phyloP scores from a whole-genome alignment of 2,888 invertebrate genomes.

The Ramazzottius varieornatus region DNA sequence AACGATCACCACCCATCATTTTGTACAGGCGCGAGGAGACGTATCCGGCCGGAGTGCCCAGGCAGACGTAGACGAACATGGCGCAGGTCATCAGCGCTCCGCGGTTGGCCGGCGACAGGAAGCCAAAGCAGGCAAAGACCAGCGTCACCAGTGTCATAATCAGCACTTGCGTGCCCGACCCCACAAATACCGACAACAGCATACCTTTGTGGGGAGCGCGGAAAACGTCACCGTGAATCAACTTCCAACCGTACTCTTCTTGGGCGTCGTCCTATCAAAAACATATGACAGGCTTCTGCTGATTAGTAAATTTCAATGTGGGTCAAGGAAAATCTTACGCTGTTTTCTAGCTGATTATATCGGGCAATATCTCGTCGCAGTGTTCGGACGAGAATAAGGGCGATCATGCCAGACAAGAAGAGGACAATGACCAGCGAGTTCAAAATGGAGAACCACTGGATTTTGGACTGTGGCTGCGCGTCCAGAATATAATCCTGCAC shows the following conservation, averaged over 20 bases:
- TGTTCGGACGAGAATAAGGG: conserved; percentile 88
- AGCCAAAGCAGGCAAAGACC: conserved; percentile 94
- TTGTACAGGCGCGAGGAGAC: conserved; percentile 89
- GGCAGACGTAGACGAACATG: conserved; percentile 77
- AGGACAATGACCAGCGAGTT: conserved; percentile 88
- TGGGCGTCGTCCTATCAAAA: conserved; percentile 42
- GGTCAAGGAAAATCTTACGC: conserved; percentile 26
- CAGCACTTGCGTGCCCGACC: conserved; percentile 81
- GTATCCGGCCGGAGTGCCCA: conserved; percentile 88
- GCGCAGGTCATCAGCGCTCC: conserved; percentile 96
- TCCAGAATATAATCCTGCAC: conserved; percentile 83
- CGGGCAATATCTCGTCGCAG: conserved; percentile 92
- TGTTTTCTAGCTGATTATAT: conserved; percentile 54
- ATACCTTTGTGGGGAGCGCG: conserved; percentile 57
- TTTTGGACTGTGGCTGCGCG: conserved; percentile 91
- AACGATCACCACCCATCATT: conserved; percentile 81
- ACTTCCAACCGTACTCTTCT: conserved; percentile 47
- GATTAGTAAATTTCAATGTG: too few relatives aligned
- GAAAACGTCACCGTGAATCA: conserved; percentile 38
- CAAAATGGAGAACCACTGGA: conserved; percentile 90
- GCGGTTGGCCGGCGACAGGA: conserved; percentile 89
- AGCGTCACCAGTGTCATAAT: conserved; percentile 83
- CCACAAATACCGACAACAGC: conserved; percentile 78
- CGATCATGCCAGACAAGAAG: conserved; percentile 94
- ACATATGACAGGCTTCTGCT: too few relatives aligned